These are phyloP conservation scores for Scolopax mira DNA, from an alignment of 2,113 vertebrate genomes.

Conservation along the genomic window DNA sequence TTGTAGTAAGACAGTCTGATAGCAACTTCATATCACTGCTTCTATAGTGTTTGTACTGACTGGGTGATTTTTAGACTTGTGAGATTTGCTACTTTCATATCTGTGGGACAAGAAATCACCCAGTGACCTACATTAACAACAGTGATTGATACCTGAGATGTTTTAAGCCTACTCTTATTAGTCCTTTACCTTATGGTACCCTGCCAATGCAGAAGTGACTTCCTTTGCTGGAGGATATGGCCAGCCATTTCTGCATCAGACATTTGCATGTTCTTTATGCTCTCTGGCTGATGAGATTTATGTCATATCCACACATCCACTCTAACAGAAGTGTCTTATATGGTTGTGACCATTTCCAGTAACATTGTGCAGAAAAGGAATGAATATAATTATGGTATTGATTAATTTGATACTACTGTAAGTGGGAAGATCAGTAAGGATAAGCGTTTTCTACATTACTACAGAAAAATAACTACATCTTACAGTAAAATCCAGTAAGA, in stretches of 20 bases:
- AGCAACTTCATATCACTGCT: background rate
- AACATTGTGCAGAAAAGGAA: background rate
- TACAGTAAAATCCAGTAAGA: background rate
- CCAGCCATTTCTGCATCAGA: background rate
- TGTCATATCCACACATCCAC: background rate
- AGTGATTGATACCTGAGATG: background rate
- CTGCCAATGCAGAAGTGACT: background rate
- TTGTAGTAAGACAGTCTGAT: background rate
- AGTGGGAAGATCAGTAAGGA: background rate
- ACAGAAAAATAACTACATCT: background rate
- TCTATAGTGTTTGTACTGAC: background rate
- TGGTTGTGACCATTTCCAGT: background rate
- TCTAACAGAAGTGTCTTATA: background rate
- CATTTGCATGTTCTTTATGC: background rate
- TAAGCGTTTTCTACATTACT: background rate
- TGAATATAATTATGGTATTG: background rate
- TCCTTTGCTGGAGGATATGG: background rate
- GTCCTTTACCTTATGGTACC: background rate
- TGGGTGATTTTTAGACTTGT: background rate
- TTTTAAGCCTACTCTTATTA: background rate
- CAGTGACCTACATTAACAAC: background rate
- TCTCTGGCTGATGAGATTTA: background rate
- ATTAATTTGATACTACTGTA: background rate
- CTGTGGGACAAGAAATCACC: background rate
- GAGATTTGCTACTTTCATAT: background rate